Evolutionary conservation across 2,797 vertebrate genomes (phyloP), one percentile per base, ranked within the genome.

Genomic region (Steatocranus sp.): DNA sequence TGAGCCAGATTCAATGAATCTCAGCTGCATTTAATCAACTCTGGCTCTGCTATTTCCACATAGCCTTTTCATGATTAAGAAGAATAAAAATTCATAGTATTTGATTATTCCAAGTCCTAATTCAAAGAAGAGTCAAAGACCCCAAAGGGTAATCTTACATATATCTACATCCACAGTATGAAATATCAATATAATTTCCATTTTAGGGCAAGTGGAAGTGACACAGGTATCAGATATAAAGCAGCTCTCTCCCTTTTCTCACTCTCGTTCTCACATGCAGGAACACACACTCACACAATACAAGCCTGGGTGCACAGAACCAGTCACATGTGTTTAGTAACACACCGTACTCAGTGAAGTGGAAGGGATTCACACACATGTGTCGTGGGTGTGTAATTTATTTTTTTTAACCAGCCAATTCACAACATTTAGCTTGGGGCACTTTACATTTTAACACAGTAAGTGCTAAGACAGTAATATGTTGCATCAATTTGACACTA

Each of bases 21-120:
- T 95, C 88, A 18, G 82, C 87, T 80, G 86, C 89, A 90, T 94
- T 95, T 95, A 96, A 96, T 96, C 95, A 95, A 93, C 83, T 87
- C 83, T 54, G 80, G 82, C 92, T 90, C 86, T 87, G 83, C 94
- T 91, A 86, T 93, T 92, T 91, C 91, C 91, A 91, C 93, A 88
- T 75, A 82, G 88, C 88, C 91, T 90, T 91, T 86, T 86, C 90
- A 93, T 94, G 93, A 96, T 96, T 96, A 96, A 93, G 91, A 92
- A 92, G 94, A 95, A 94, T 95, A 96, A 94, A 95, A 96, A 95
- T 95, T 95, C 95, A 96, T 95, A 85, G 93, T 93, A 93, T 96
- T 95, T 96, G 95, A 96, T 96, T 95, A 96, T 96, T 95, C 91
- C 15, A 27, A 84, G 91, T 91, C 89, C 91, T 94, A 93, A 95